These are phyloP conservation scores for Callithrix jacchus DNA, from an alignment of 2,113 vertebrate genomes.

Conservation along the genomic window DNA sequence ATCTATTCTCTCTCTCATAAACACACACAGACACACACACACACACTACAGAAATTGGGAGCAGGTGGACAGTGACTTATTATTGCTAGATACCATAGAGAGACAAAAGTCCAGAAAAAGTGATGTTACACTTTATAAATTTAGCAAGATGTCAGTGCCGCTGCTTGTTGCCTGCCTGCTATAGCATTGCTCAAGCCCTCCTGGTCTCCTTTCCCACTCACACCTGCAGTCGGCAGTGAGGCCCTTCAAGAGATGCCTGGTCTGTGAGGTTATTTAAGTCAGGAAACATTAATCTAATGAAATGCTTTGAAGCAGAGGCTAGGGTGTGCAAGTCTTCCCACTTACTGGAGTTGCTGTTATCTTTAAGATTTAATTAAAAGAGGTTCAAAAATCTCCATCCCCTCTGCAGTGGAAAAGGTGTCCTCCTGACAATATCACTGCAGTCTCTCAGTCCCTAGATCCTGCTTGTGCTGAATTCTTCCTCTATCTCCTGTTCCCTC, in stretches of 20 bases:
- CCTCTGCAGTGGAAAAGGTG: neutral
- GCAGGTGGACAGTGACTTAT: conserved; percentile 21
- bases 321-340: neutral
- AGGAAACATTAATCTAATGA: neutral
- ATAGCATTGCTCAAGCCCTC: neutral
- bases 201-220: no score
- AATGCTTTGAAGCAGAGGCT: neutral
- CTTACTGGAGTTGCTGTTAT: neutral
- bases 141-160: neutral
- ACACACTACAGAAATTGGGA: neutral
- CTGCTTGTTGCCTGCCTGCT: neutral
- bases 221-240: fast-evolving
- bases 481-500: neutral
- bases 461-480: neutral
- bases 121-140: neutral
- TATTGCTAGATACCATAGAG: neutral
- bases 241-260: neutral
- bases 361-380: neutral
- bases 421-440: fast-evolving
- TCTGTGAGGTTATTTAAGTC: no score
- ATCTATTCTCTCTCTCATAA: no score
- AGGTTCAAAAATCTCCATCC: neutral
- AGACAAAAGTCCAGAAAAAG: neutral
- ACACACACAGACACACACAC: neutral
- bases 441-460: neutral